Evolutionary conservation across 1,140 invertebrate genomes (phyloP).

Genomic region (Condylostylus longicornis): DNA sequence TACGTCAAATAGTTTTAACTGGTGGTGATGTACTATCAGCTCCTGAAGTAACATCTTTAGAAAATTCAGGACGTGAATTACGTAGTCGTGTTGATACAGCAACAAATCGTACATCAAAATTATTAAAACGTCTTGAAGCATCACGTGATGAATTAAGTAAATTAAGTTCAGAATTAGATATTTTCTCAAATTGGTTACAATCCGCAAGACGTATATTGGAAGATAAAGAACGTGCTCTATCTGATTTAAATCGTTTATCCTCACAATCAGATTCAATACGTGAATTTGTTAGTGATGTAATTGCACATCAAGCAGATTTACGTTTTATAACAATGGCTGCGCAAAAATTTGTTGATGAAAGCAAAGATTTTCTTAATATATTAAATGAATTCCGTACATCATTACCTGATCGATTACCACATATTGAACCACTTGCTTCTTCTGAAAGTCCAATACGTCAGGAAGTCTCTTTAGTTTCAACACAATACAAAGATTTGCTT

Average conservation of each 20-base stretch:
- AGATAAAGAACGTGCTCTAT: constrained; percentile 71
- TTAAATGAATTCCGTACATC: constrained; percentile 74
- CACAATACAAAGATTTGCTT: constrained; percentile 60
- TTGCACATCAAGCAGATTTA: constrained; percentile 85
- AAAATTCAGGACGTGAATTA: constrained; percentile 66
- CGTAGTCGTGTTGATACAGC: constrained; percentile 73
- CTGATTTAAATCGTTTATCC: constrained; percentile 57
- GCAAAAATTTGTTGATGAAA: constrained; percentile 88
- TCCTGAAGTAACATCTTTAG: constrained; percentile 70
- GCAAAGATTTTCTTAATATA: constrained; percentile 69
- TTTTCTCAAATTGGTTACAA: constrained; percentile 74
- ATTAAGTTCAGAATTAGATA: constrained; percentile 54
- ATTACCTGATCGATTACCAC: constrained; percentile 60
- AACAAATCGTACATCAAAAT: constrained; percentile 57
- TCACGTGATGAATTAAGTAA: constrained; percentile 79
- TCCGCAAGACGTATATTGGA: constrained; percentile 61
- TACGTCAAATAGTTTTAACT: constrained; percentile 76
- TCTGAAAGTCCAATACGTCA: constrained; percentile 53
- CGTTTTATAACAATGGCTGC: constrained; percentile 88
- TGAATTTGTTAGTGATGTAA: constrained; percentile 85
- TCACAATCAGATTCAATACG: constrained; percentile 58
- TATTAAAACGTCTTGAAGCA: constrained; percentile 57
- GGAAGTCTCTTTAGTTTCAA: constrained; percentile 53
- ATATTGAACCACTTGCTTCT: constrained; percentile 50
- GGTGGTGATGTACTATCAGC: constrained; percentile 77